Evolutionary conservation across 2,888 invertebrate genomes (phyloP).

Genomic region (Chesias legatella): DNA sequence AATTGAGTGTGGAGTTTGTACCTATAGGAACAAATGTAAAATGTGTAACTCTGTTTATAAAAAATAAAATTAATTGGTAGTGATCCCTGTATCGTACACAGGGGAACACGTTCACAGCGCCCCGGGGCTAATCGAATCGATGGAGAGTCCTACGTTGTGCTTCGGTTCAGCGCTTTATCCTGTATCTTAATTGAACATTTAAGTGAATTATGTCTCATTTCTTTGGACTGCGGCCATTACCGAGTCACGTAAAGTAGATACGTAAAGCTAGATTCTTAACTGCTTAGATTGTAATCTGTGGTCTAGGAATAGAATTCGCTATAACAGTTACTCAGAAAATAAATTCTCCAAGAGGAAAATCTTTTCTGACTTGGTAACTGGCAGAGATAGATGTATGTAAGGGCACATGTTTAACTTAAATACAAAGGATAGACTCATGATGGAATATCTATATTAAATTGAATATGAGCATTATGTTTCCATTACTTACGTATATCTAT

Average conservation of each 20-base stretch:
- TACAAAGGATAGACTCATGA: too few species aligned
- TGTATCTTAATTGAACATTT: background rate
- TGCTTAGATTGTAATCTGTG: background rate
- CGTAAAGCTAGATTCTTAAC: background rate
- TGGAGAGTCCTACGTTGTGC: background rate
- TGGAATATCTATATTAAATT: too few species aligned
- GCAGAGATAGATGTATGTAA: background rate
- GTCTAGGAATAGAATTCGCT: background rate
- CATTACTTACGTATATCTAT: constrained; percentile 66
- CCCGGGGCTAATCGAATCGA: too few species aligned
- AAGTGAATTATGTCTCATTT: background rate
- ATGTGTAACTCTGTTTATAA: too few species aligned
- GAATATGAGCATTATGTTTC: too few species aligned
- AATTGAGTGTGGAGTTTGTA: too few species aligned
- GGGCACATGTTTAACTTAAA: too few species aligned
- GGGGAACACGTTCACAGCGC: too few species aligned
- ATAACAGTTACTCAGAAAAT: background rate
- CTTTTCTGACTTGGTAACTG: background rate
- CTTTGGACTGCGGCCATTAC: background rate
- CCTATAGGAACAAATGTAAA: too few species aligned
- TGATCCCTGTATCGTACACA: too few species aligned
- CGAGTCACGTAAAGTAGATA: background rate
- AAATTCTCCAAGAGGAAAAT: too few species aligned
- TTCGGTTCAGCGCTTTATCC: background rate
- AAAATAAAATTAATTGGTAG: too few species aligned